A percentile compares a stretch with the other conserved stretches of the same genome.
These are phyloP conservation scores for Rattus rattus DNA, from an alignment of 2,113 vertebrate genomes.

Conservation along the genomic window DNA sequence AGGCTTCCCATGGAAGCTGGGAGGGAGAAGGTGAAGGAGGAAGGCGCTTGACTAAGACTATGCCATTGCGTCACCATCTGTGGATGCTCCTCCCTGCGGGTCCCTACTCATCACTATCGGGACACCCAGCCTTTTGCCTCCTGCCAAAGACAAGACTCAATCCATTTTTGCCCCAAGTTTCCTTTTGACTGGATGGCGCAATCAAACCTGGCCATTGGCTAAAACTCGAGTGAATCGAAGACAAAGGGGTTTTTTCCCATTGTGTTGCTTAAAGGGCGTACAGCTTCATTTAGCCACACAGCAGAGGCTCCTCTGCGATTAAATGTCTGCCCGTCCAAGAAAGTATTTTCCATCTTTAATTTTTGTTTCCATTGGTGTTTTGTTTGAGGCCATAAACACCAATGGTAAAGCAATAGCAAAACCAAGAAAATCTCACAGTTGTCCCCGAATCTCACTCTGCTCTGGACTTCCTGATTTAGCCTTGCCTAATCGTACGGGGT, in stretches of 20 bases:
- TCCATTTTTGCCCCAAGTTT: background rate
- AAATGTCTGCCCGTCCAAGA: background rate
- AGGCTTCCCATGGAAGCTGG: background rate
- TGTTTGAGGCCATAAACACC: background rate
- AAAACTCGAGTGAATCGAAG: background rate
- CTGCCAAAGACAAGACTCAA: background rate
- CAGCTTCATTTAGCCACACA: rapidly evolving
- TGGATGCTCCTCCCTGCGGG: background rate
- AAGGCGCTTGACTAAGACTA: background rate
- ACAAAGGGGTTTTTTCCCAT: background rate
- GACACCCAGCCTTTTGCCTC: background rate
- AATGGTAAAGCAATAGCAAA: background rate
- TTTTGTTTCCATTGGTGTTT: background rate
- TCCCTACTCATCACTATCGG: background rate
- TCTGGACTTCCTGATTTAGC: background rate
- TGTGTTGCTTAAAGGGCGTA: background rate
- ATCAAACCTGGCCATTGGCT: background rate
- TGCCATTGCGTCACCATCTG: rapidly evolving
- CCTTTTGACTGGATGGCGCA: background rate
- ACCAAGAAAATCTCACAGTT: background rate
- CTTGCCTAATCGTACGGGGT: background rate
- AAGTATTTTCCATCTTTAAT: background rate
- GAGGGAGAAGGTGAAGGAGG: background rate
- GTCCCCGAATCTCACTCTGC: background rate
- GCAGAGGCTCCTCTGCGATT: background rate